Evolutionary conservation across 2,888 invertebrate species (phyloP).

Genomic region (Lutraria lutraria): DNA sequence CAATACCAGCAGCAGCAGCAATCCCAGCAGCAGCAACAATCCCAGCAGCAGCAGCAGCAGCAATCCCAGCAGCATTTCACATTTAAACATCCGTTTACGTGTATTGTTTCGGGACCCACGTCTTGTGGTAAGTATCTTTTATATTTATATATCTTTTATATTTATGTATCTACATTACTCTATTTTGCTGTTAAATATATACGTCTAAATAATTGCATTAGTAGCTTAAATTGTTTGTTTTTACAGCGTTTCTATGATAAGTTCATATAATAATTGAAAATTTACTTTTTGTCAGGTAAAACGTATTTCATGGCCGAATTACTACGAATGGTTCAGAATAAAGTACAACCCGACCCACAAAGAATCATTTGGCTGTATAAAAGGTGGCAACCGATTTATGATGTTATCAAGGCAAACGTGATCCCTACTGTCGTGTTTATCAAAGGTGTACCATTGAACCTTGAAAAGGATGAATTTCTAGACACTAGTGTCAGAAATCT

Average conservation of each 20-base stretch:
- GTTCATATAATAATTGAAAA: background rate
- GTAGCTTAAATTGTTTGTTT: too few relatives aligned
- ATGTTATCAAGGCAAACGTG: constrained; percentile 39
- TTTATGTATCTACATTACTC: too few relatives aligned
- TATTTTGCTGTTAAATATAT: background rate
- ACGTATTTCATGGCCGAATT: constrained; percentile 23
- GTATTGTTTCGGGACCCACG: background rate
- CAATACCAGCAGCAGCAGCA: background rate
- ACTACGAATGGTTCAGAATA: constrained; percentile 35
- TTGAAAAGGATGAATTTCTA: background rate
- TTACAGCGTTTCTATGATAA: too few relatives aligned
- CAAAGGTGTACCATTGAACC: background rate
- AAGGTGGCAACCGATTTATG: constrained; percentile 55
- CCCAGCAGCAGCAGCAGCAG: background rate
- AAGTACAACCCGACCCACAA: constrained; percentile 44
- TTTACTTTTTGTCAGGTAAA: too few relatives aligned
- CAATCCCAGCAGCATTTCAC: background rate
- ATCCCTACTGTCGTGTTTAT: too few relatives aligned
- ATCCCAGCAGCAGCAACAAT: background rate
- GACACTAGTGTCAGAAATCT: constrained; percentile 50
- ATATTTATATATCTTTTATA: too few relatives aligned
- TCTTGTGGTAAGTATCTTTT: too few relatives aligned
- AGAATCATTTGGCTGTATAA: constrained; percentile 59
- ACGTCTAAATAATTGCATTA: too few relatives aligned
- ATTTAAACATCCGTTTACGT: background rate